A percentile compares a stretch with the other conserved stretches of the same genome.
phyloP scores from a whole-genome alignment of 2,113 vertebrate species.

The Tiliqua scincoides region DNA sequence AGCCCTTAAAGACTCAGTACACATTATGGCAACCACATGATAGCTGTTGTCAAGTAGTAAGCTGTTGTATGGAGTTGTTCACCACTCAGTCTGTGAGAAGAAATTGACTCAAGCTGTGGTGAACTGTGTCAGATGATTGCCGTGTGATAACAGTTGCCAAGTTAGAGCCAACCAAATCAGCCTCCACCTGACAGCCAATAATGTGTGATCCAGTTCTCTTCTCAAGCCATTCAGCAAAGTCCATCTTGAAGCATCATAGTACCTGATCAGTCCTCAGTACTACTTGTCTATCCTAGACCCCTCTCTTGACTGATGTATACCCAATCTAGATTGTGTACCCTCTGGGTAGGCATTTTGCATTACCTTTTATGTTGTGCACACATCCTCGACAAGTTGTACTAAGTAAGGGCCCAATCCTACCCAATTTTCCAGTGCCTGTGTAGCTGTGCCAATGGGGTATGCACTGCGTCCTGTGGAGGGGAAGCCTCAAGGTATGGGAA shows the following conservation, averaged over 20 bases:
- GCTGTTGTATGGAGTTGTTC: background rate
- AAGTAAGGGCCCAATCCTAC: no score
- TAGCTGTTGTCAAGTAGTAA: background rate
- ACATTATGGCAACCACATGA: background rate
- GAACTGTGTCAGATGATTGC: background rate
- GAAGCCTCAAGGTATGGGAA: no score
- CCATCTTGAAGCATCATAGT: background rate
- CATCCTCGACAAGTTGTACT: background rate
- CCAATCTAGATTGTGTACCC: background rate
- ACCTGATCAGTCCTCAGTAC: background rate
- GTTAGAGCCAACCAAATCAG: no score
- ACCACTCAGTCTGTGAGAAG: background rate
- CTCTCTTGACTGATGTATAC: background rate
- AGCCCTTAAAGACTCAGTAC: background rate
- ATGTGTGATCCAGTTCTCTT: background rate
- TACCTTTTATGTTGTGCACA: background rate
- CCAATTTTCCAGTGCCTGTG: no score
- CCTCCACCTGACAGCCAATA: background rate
- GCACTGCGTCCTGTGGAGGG: no score
- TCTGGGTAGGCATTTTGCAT: background rate
- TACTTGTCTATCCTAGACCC: background rate
- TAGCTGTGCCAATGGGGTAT: no score
- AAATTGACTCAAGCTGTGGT: background rate
- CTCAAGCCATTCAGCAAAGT: background rate
- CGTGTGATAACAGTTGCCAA: background rate